phyloP scores from a whole-genome alignment of 37 sponge, comb jelly and placozoan species.

The Diacarnus erythraeanus region DNA sequence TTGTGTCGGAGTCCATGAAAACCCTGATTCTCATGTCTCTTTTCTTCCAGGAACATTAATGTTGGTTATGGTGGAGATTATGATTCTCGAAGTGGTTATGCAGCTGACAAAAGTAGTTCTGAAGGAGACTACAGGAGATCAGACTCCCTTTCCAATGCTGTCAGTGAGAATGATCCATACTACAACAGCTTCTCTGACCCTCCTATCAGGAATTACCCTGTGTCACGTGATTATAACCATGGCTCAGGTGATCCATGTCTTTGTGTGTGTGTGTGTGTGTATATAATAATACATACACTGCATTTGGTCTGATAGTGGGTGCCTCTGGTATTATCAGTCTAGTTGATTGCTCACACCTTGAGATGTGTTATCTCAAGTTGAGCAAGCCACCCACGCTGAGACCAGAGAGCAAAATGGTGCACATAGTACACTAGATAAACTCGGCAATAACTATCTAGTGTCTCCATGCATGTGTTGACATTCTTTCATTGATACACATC shows the following conservation, averaged over 20 bases:
- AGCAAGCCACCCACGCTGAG: constrained; percentile 1
- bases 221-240: constrained; percentile 4
- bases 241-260: constrained; percentile 10
- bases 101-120: neutral
- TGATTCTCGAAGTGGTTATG: neutral
- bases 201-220: neutral
- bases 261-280: neutral
- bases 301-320: constrained; percentile 2
- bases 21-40: too few relatives aligned
- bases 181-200: constrained; percentile 56
- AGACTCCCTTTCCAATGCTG: neutral
- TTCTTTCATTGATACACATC: neutral
- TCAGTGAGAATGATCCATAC: constrained; percentile 19
- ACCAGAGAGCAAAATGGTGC: constrained; percentile 23
- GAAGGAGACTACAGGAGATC: constrained; percentile 3
- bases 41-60: neutral
- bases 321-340: neutral
- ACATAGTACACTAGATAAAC: constrained; percentile 29
- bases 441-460: neutral
- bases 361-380: neutral
- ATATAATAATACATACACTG: neutral
- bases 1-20: too few relatives aligned
- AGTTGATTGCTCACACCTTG: constrained; percentile 3
- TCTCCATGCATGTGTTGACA: constrained; percentile 22
- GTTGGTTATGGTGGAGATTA: constrained; percentile 5